Evolutionary conservation across 1,140 invertebrate species (phyloP), one percentile per base, ranked within the genome.

Genomic region (Trachelipus rathkii): DNA sequence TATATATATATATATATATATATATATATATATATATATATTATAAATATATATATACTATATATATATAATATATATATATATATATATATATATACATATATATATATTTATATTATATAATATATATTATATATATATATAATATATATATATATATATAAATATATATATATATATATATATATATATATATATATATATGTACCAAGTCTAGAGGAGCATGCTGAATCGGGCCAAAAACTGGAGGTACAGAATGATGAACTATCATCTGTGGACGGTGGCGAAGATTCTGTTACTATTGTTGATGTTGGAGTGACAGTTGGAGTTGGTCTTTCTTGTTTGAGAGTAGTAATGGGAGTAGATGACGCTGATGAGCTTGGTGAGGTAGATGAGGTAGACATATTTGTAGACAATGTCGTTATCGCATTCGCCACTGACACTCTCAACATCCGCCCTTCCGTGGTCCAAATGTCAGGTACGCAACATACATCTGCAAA

Each of bases 381-480:
- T 15, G 43, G 73, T 75, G 73, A 50, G 23, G 66, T 13, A 23
- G 44, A 67, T 67, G 73, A 44, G 53, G 23, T 21, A 44, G 50
- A 44, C 11, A 44, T 43, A 15, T 46, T n/a, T n/a, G 73, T 60
- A 7, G 73, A 67, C 21, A 67, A 60, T n/a, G 69, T 75, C 21
- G 73, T 68, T 21, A 75, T 60, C 13, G 73, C 44, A 11, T 46
- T 13, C 9, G 73, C 44, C 21, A 60, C 76, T 2, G 77, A 73
- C 72, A 73, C 75, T 66, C 75, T 71, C 0, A 81, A 76, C 24
- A 81, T 77, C 7, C 79, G 60, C 5, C 79, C 79, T 73, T 81
- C 79, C 0, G 79, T 70, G 68, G 77, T 81, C 79, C 79, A 81
- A 44, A 81, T 81, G 69, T 81, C 79, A 60, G 79, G 79, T 13